Conservation (phyloP, 30 jellyfish, hydroid and myxozoan species). For the Haliclystus octoradiatus region DNA sequence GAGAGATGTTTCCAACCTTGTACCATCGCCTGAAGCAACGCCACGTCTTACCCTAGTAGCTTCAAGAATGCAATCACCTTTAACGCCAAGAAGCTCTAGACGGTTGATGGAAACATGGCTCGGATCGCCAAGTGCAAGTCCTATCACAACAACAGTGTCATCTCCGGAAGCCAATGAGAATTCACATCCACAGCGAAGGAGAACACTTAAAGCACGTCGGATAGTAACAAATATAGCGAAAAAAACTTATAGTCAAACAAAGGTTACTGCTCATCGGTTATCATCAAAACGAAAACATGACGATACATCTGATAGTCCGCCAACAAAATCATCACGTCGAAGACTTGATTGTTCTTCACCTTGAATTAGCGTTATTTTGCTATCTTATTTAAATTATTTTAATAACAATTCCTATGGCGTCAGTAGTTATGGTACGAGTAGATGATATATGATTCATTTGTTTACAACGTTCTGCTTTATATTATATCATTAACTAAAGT, state of each 20-base stretch:
- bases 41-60: too few species aligned
- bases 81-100: background rate
- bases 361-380: too few species aligned
- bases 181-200: background rate
- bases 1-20: background rate
- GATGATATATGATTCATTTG: too few species aligned
- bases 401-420: too few species aligned
- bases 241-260: too few species aligned
- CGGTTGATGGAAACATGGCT: background rate
- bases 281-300: background rate
- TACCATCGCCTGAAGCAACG: background rate
- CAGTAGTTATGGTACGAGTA: too few species aligned
- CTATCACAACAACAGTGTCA: background rate
- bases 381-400: too few species aligned
- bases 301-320: background rate
- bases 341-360: conserved; percentile 1
- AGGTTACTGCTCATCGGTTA: too few species aligned
- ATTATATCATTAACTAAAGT: too few species aligned
- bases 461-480: too few species aligned
- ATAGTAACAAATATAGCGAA: too few species aligned
- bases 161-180: background rate
- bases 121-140: background rate
- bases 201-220: background rate
- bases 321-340: background rate
- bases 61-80: background rate